Percentiles rank a stretch among this genome's conserved stretches.
Evolutionary conservation across 2,113 vertebrate species (phyloP).

Genomic region (Ibidorhyncha struthersii): DNA sequence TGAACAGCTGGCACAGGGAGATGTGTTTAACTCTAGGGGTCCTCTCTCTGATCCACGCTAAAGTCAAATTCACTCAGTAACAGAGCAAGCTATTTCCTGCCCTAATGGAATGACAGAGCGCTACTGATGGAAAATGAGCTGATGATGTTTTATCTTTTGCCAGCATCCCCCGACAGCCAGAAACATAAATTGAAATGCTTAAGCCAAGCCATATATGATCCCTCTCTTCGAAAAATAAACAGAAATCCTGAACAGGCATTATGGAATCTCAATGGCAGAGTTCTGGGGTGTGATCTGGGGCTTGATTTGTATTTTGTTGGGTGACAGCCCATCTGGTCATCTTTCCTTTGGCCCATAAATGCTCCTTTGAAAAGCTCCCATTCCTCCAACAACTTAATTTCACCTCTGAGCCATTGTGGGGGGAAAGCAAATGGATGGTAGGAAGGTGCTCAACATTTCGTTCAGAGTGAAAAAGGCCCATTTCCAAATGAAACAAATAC

Average conservation of each 20-base stretch:
- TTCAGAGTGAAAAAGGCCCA: slow-evolving; percentile 27
- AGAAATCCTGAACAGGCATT: slow-evolving; percentile 37
- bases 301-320: slow-evolving; percentile 52
- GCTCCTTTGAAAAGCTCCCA: slow-evolving; percentile 29
- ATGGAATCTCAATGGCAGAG: slow-evolving; percentile 19
- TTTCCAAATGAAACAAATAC: slow-evolving; percentile 60
- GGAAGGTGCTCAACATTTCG: slow-evolving; percentile 3
- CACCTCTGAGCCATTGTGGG: background rate
- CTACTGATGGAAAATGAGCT: slow-evolving; percentile 65
- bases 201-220: slow-evolving; percentile 52
- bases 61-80: slow-evolving; percentile 62
- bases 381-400: slow-evolving; percentile 14
- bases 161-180: slow-evolving; percentile 58
- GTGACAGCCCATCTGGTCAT: slow-evolving; percentile 42
- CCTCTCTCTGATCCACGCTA: slow-evolving; percentile 6
- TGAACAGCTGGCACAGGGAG: slow-evolving; percentile 19
- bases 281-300: slow-evolving; percentile 5
- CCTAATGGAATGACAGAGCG: slow-evolving; percentile 61
- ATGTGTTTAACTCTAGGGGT: slow-evolving; percentile 42
- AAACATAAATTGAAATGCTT: slow-evolving; percentile 56
- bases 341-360: slow-evolving; percentile 22
- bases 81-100: slow-evolving; percentile 56
- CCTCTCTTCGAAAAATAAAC: slow-evolving; percentile 43
- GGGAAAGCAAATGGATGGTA: slow-evolving; percentile 12
- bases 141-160: slow-evolving; percentile 65